Evolutionary conservation across 2,113 vertebrate species (phyloP).

Genomic region (Heptranchias perlo): DNA sequence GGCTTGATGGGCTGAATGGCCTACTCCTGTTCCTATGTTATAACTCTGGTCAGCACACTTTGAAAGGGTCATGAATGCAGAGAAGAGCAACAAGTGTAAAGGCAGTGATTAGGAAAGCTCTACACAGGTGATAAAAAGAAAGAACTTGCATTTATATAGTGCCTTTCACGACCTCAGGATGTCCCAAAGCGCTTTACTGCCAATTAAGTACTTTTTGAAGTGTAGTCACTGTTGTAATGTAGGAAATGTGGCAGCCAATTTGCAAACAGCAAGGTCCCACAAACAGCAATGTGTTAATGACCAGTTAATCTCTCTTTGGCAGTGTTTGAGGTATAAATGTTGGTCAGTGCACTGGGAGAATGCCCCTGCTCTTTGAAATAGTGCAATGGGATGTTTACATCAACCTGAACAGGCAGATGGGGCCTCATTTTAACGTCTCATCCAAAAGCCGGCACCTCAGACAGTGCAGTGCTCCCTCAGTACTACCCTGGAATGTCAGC

Average conservation of each 20-base stretch:
- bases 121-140: background rate
- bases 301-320: background rate
- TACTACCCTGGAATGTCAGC: background rate
- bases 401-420: background rate
- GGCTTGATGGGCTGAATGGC: too few relatives aligned
- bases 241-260: background rate
- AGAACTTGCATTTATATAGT: background rate
- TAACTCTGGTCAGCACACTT: background rate
- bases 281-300: background rate
- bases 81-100: background rate
- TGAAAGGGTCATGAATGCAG: background rate
- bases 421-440: background rate
- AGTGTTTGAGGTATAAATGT: background rate
- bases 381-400: background rate
- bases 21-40: background rate
- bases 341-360: background rate
- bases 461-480: background rate
- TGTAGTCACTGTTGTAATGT: background rate
- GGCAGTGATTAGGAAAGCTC: background rate
- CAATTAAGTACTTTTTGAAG: background rate
- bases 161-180: too few relatives aligned
- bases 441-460: background rate
- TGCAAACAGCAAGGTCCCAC: background rate
- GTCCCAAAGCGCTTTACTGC: background rate
- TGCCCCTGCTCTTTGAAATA: background rate